Conservation (phyloP, 2,888 invertebrate species). For the Panopea generosa region DNA sequence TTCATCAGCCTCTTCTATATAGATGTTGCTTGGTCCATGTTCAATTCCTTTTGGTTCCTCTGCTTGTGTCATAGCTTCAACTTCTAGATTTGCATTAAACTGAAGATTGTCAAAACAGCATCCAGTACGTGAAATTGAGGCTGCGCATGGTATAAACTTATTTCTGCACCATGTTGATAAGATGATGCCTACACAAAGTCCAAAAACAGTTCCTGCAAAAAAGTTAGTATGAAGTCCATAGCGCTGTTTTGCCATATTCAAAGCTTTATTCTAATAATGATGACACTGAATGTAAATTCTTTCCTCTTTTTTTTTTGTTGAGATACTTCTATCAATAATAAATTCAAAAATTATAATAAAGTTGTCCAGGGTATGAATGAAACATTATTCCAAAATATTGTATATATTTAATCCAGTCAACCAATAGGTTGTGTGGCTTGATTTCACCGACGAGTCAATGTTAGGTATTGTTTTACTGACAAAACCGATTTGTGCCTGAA, state of each 20-base stretch:
- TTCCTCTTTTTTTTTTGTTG: too few species aligned
- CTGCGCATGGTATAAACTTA: slow-evolving; percentile 72
- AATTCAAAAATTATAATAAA: too few species aligned
- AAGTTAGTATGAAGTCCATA: slow-evolving; percentile 52
- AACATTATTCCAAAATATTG: too few species aligned
- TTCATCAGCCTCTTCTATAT: slow-evolving; percentile 65
- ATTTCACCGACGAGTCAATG: too few species aligned
- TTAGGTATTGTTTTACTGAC: too few species aligned
- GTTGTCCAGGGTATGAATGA: too few species aligned
- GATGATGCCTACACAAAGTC: slow-evolving; percentile 74
- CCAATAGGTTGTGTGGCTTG: too few species aligned
- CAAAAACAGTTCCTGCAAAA: slow-evolving; percentile 69
- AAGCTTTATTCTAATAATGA: too few species aligned
- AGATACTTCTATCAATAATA: too few species aligned
- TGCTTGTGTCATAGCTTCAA: slow-evolving; percentile 18
- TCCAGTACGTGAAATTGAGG: slow-evolving; percentile 65
- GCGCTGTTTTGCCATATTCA: slow-evolving; percentile 36
- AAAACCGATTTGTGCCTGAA: too few species aligned
- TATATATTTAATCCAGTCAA: too few species aligned
- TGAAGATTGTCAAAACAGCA: slow-evolving; percentile 67
- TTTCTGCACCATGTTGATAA: slow-evolving; percentile 77
- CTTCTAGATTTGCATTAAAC: slow-evolving; percentile 57
- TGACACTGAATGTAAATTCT: too few species aligned
- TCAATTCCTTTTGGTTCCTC: slow-evolving; percentile 8
- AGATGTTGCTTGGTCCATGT: slow-evolving; percentile 48